Evolutionary conservation across 1,140 invertebrate genomes (phyloP), one percentile per base, ranked within the genome.

Genomic region (Xylocopa sonorina): DNA sequence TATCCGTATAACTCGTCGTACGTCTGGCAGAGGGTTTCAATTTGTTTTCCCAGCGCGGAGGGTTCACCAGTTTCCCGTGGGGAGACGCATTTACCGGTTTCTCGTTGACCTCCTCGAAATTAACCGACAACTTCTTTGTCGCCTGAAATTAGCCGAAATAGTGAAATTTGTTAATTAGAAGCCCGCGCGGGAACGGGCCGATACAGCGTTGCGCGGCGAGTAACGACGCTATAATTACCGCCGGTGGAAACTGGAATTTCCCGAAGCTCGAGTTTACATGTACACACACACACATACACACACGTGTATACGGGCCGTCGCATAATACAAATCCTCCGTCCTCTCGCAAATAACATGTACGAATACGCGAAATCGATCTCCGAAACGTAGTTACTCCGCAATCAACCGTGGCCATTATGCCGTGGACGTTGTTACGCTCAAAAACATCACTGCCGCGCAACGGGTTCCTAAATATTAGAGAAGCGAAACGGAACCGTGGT

Each of bases 381-480:
- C 34, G 14, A n/a, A 29, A 43, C 18, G 12, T 6, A 24, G 18
- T 32, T 21, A 2, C 12, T 57, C 27, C 38, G 9, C 38, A 38
- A 4, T 38, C 3, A 38, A 38, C 18, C 16, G 16, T 4, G 24
- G 14, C 10, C 34, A 27, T 18, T 32, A 16, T 5, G 32, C 4
- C 16, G 9, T 9, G 10, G 32, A 53, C 50, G 21, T 53, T 27
- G 46, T 27, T 41, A 38, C 34, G 18, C 34, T 41, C 34, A 16
- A 34, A 9, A 64, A 41, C 48, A 43, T 32, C 46, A 41, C n/a
- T n/a, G 7, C 6, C 46, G 46, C 48, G n/a, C 43, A 75, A 41
- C 60, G 38, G 27, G 27, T 41, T 58, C 41, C 34, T 48, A 71
- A 51, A 71, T 77, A 77, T 77, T 48, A 77, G 51, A 68, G 41